These are phyloP conservation scores for Lasioglossum calceatum DNA, from an alignment of 2,888 invertebrate species.

Conservation along the genomic window DNA sequence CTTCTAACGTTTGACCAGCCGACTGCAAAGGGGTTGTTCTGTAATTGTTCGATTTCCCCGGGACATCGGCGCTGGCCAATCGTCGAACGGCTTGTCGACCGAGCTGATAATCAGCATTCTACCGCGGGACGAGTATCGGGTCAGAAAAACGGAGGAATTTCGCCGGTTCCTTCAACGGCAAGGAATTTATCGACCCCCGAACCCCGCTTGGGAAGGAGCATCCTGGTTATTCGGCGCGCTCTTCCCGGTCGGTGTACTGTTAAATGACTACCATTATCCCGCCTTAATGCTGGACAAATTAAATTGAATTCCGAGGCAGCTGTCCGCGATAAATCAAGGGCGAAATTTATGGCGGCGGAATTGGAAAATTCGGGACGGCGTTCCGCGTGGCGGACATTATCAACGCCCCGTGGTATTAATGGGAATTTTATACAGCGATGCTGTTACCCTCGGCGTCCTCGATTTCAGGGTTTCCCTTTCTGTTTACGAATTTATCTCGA, in stretches of 20 bases:
- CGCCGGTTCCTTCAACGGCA: neutral
- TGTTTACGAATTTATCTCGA: neutral
- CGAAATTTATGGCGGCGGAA: constrained; percentile 20
- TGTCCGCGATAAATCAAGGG: neutral
- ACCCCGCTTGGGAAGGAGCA: neutral
- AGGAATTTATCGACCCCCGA: constrained; percentile 20
- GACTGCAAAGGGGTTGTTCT: constrained; percentile 10
- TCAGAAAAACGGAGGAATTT: neutral
- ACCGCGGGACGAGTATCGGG: neutral
- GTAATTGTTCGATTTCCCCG: constrained; percentile 16
- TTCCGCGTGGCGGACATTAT: neutral
- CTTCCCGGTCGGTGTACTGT: neutral
- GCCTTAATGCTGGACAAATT: constrained; percentile 35
- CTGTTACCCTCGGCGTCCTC: neutral
- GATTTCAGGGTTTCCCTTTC: neutral
- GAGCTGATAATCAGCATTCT: constrained; percentile 16
- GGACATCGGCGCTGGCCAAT: constrained; percentile 21
- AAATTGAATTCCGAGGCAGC: constrained; percentile 26
- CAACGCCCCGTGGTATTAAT: neutral
- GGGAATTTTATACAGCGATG: constrained; percentile 25
- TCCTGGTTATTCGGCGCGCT: constrained; percentile 1
- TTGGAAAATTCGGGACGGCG: constrained; percentile 16
- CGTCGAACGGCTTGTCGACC: neutral
- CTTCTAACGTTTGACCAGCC: constrained; percentile 24
- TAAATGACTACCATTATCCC: constrained; percentile 29